Conservation (phyloP, 1,140 invertebrate genomes). For the Muscidifurax raptorellus region DNA sequence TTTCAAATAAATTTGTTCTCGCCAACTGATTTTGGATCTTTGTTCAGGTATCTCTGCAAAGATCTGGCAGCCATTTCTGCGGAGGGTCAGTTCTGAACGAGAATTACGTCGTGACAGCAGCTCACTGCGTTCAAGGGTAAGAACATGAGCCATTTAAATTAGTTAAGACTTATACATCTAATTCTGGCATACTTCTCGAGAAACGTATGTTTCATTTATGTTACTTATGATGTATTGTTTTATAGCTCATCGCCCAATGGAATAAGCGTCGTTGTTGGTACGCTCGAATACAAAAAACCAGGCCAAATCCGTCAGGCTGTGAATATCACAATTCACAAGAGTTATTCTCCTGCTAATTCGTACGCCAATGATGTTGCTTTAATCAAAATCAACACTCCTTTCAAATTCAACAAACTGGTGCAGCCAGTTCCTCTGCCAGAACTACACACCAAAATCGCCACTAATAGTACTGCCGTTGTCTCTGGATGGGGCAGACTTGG, state of each 20-base stretch:
- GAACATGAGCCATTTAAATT: neutral
- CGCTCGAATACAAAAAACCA: neutral
- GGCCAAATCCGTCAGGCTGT: neutral
- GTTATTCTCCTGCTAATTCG: neutral
- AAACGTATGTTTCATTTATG: too few relatives aligned
- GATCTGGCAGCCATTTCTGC: conserved; percentile 15
- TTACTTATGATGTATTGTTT: neutral
- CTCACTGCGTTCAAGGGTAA: conserved; percentile 36
- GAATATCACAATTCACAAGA: neutral
- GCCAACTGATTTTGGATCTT: conserved; percentile 10
- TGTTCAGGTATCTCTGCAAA: conserved; percentile 25
- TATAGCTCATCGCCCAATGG: neutral
- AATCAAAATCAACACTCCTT: neutral
- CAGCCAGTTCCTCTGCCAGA: conserved; percentile 26
- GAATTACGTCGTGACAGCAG: conserved; percentile 34
- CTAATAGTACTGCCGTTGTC: neutral
- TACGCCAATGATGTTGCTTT: conserved; percentile 9
- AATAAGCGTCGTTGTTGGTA: conserved; percentile 2
- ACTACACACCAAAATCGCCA: neutral
- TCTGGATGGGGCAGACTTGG: conserved; percentile 34
- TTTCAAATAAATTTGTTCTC: neutral
- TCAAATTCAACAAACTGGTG: neutral
- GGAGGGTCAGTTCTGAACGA: conserved; percentile 34
- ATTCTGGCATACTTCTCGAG: too few relatives aligned
- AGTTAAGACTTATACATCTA: too few relatives aligned